Conservation (phyloP, 2,113 vertebrate species). For the Zeus faber region DNA sequence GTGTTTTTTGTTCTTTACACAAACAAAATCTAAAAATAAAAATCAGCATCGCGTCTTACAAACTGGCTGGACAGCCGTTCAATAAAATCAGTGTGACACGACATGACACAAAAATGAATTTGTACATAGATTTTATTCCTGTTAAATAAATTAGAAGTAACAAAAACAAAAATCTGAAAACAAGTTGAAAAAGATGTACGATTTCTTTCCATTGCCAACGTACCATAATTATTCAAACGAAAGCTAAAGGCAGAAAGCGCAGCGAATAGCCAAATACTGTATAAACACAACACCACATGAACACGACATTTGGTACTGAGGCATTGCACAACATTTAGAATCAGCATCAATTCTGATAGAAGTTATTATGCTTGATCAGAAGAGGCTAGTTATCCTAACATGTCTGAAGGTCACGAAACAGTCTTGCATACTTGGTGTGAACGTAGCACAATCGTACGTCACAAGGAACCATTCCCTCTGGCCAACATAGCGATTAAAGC, state of each 20-base stretch:
- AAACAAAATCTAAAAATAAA: not conserved
- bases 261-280: conserved; percentile 9
- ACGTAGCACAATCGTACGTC: no score
- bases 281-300: conserved; percentile 32
- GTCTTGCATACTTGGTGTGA: no score
- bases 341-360: no score
- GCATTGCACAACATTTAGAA: not conserved
- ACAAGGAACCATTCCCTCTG: no score
- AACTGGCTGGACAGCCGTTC: not conserved
- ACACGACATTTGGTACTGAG: conserved; percentile 19
- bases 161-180: conserved; percentile 45
- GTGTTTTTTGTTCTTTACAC: no score
- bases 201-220: conserved; percentile 48
- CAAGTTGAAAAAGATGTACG: conserved; percentile 47
- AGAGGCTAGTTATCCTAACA: no score
- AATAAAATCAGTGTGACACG: not conserved
- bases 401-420: no score
- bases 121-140: conserved; percentile 69
- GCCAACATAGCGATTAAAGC: no score
- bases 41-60: not conserved
- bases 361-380: no score
- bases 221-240: conserved; percentile 49
- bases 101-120: conserved; percentile 14
- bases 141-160: conserved; percentile 81
- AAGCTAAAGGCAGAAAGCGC: no score